These are phyloP conservation scores for Crocuta crocuta DNA, from an alignment of 2,113 vertebrate species.

Conservation along the genomic window DNA sequence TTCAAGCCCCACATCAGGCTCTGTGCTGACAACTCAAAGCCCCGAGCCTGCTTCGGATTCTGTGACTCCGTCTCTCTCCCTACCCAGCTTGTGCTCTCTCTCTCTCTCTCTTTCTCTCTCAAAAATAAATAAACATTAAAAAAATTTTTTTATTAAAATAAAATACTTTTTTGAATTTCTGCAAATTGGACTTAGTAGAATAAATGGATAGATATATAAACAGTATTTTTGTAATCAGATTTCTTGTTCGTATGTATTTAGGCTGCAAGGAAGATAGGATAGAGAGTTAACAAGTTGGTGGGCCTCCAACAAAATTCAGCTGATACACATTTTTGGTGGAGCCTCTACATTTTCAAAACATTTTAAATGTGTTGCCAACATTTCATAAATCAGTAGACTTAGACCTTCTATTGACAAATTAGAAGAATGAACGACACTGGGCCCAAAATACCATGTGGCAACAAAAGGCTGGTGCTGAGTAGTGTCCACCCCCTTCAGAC, in stretches of 20 bases:
- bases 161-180: not conserved
- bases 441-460: not conserved
- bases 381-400: not conserved
- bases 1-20: too few relatives aligned
- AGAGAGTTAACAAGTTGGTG: constrained; percentile 19
- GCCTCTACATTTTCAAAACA: not conserved
- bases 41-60: too few relatives aligned
- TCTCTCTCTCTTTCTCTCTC: too few relatives aligned
- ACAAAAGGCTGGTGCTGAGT: not conserved
- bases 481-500: not conserved
- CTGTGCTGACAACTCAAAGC: too few relatives aligned
- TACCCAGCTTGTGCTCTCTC: too few relatives aligned
- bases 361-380: not conserved
- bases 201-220: not conserved
- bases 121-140: too few relatives aligned
- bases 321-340: not conserved
- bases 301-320: not conserved
- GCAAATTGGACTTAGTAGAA: not conserved
- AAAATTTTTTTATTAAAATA: not conserved
- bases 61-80: too few relatives aligned
- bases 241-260: not conserved
- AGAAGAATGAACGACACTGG: not conserved
- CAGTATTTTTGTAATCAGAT: not conserved
- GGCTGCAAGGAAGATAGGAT: not conserved
- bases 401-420: not conserved